Percentiles rank a stretch among this genome's conserved stretches.
Evolutionary conservation across 2,888 invertebrate species (phyloP).

Genomic region (Cremastinae sp.): DNA sequence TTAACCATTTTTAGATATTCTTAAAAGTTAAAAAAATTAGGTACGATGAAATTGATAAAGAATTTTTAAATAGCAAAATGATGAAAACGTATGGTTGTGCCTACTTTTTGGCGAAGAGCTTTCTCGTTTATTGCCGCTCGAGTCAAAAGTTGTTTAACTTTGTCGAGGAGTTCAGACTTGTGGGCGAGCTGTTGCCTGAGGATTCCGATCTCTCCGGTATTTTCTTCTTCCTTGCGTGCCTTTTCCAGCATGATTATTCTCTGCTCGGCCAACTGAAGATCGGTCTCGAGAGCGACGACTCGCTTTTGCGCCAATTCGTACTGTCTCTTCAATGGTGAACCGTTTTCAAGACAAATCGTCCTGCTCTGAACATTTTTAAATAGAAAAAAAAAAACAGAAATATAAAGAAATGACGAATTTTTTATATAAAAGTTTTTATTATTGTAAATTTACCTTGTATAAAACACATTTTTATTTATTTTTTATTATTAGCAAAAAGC

Average conservation of each 20-base stretch:
- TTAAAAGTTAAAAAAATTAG: neutral
- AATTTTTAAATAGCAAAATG: too few species aligned
- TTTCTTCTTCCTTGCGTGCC: constrained; percentile 80
- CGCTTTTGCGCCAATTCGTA: constrained; percentile 72
- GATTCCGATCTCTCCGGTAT: constrained; percentile 81
- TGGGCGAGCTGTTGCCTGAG: constrained; percentile 83
- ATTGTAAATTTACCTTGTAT: too few species aligned
- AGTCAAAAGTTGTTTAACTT: constrained; percentile 85
- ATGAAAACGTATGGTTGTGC: too few species aligned
- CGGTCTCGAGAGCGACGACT: constrained; percentile 71
- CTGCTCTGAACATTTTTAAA: constrained; percentile 52
- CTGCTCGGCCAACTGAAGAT: constrained; percentile 73
- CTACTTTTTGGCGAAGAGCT: constrained; percentile 83
- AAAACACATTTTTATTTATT: too few species aligned
- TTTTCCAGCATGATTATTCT: constrained; percentile 69
- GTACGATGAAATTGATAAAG: neutral
- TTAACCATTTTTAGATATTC: neutral
- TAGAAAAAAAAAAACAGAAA: too few species aligned
- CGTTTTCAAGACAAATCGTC: constrained; percentile 37
- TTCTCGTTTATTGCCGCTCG: constrained; percentile 86
- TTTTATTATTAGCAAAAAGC: too few species aligned
- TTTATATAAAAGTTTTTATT: too few species aligned
- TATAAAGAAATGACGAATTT: too few species aligned
- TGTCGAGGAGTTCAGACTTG: constrained; percentile 84
- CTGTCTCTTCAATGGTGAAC: constrained; percentile 60